Conservation (phyloP, 2,797 vertebrate species). For the Psittacula echo region DNA sequence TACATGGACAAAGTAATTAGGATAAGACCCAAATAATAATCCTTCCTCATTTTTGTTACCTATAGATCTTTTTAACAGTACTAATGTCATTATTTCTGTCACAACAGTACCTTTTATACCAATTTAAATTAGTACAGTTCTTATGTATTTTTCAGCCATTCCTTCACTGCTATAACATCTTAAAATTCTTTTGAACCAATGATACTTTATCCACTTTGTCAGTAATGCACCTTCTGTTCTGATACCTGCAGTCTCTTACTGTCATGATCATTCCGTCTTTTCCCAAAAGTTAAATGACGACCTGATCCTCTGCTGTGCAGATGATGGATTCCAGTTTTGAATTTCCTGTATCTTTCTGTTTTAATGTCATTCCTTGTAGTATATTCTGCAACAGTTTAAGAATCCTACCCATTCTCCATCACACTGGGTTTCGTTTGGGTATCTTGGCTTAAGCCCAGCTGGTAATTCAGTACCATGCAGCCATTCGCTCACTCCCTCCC, state of each 20-base stretch:
- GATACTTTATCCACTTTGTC: background rate
- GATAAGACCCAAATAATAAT: background rate
- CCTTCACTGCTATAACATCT: background rate
- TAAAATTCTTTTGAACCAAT: background rate
- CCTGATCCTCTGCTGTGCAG: background rate
- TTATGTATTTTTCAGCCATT: background rate
- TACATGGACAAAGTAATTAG: background rate
- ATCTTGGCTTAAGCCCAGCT: too few species aligned
- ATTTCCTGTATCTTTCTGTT: background rate
- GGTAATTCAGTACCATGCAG: too few species aligned
- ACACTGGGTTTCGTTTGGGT: background rate
- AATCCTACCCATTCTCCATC: background rate
- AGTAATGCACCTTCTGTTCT: background rate
- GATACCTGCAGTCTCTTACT: background rate
- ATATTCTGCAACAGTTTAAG: background rate
- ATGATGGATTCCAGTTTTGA: background rate
- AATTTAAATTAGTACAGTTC: background rate
- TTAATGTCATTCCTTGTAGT: background rate
- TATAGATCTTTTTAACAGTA: background rate
- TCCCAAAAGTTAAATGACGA: background rate
- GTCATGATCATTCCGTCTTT: background rate
- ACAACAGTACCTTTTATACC: background rate
- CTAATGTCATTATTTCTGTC: background rate
- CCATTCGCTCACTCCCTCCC: too few species aligned
- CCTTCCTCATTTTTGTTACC: background rate